phyloP scores from a whole-genome alignment of 2,113 vertebrate genomes.

The Pelmatolapia mariae region DNA sequence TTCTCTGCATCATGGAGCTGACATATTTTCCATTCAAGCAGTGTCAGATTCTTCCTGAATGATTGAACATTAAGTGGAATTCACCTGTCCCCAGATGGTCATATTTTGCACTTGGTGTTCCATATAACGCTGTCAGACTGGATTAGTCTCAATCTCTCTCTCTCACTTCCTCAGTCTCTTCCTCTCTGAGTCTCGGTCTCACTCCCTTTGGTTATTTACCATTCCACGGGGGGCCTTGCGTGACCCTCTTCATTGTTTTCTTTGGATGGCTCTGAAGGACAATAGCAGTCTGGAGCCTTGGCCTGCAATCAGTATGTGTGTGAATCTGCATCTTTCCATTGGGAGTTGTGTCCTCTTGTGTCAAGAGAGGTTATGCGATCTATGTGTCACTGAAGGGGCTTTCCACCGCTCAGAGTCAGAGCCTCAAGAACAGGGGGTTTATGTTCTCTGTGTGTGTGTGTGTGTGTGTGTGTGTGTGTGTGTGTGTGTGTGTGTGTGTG shows the following conservation, averaged over 20 bases:
- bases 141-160: constrained; percentile 14
- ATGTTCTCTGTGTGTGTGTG: neutral
- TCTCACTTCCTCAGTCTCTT: constrained; percentile 4
- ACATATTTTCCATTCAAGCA: constrained; percentile 26
- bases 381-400: constrained; percentile 62
- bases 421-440: constrained; percentile 13
- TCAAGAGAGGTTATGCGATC: constrained; percentile 66
- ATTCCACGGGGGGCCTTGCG: constrained; percentile 51
- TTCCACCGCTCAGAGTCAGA: constrained; percentile 48
- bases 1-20: constrained; percentile 6
- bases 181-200: neutral
- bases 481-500: neutral
- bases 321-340: constrained; percentile 60
- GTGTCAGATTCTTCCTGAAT: constrained; percentile 24
- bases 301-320: constrained; percentile 45
- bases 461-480: neutral
- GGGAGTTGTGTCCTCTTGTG: constrained; percentile 54
- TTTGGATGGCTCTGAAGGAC: constrained; percentile 60
- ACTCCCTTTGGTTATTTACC: constrained; percentile 41
- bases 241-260: constrained; percentile 60
- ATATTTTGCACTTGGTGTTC: constrained; percentile 39
- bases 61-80: constrained; percentile 41
- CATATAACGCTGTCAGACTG: constrained; percentile 16
- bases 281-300: constrained; percentile 56
- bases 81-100: constrained; percentile 49